phyloP scores from a whole-genome alignment of 53 echinoderm and acorn worm species.

The Zoroaster sp. region DNA sequence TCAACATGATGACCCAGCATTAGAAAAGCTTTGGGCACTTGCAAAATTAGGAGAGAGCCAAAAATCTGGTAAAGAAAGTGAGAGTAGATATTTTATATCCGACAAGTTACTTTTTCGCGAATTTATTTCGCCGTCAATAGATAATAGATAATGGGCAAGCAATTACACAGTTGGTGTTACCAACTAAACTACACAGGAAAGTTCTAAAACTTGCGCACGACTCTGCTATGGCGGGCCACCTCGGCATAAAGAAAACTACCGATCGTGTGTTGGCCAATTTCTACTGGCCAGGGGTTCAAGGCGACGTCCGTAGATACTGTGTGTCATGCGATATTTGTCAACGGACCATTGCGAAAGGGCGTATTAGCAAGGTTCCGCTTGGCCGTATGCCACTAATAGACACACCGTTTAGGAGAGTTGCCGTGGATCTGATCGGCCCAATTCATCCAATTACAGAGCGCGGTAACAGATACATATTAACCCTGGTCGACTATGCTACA shows the following conservation, averaged over 20 bases:
- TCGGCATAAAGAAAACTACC: constrained; percentile 3
- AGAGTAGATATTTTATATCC: neutral
- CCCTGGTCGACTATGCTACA: constrained; percentile 48
- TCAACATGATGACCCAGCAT: neutral
- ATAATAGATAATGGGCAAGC: neutral
- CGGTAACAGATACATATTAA: constrained; percentile 50
- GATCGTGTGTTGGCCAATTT: constrained; percentile 21
- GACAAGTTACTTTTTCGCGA: too few relatives aligned
- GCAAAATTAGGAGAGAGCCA: neutral
- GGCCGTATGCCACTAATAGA: constrained; percentile 48
- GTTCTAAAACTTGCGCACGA: too few relatives aligned
- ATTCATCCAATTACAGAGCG: constrained; percentile 35
- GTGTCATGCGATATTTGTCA: constrained; percentile 69
- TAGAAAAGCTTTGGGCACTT: neutral
- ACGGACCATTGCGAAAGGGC: constrained; percentile 48
- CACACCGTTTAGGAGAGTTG: constrained; percentile 48
- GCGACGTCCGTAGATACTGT: constrained; percentile 22
- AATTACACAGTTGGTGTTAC: neutral
- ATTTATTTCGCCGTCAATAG: neutral
- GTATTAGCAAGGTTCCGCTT: constrained; percentile 36
- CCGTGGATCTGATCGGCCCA: constrained; percentile 56
- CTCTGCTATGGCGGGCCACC: too few relatives aligned
- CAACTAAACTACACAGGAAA: neutral
- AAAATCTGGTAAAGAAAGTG: too few relatives aligned
- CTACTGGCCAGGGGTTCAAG: constrained; percentile 24